Evolutionary conservation across 1,140 invertebrate genomes (phyloP).

Genomic region (Sipha flava): DNA sequence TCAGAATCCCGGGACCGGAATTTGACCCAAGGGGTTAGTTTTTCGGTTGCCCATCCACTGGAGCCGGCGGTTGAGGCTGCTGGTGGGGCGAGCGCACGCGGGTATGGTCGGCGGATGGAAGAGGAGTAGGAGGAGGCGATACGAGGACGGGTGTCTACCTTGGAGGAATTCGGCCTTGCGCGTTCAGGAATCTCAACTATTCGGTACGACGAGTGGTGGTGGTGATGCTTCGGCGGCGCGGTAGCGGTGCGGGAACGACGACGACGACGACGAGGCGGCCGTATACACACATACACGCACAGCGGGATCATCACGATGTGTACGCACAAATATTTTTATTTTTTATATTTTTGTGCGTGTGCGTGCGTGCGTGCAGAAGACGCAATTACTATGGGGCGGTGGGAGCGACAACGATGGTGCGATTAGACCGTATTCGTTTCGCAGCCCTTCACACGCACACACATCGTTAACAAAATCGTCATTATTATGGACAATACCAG

Average conservation of each 20-base stretch:
- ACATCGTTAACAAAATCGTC: too few species aligned
- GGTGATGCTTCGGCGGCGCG: background rate
- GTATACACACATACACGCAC: background rate
- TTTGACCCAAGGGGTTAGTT: slow-evolving; percentile 28
- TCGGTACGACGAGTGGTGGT: background rate
- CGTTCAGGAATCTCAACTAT: slow-evolving; percentile 28
- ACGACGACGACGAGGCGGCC: background rate
- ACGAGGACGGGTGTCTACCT: slow-evolving; percentile 27
- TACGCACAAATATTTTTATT: background rate
- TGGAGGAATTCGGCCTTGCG: slow-evolving; percentile 32
- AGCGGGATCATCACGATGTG: background rate
- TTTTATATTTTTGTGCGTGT: background rate
- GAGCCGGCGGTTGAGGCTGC: background rate
- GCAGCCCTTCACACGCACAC: too few species aligned
- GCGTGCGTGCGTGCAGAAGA: too few species aligned
- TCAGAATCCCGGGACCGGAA: slow-evolving; percentile 20
- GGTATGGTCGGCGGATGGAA: background rate
- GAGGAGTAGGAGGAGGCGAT: background rate
- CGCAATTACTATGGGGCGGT: too few species aligned
- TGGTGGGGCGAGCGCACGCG: background rate
- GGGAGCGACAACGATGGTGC: too few species aligned
- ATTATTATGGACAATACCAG: too few species aligned
- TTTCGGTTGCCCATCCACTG: slow-evolving; percentile 24
- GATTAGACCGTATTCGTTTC: too few species aligned
- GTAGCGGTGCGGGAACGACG: background rate